Base-by-base conservation (phyloP, 2,113 vertebrate species). In the Lates calcarifer region DNA sequence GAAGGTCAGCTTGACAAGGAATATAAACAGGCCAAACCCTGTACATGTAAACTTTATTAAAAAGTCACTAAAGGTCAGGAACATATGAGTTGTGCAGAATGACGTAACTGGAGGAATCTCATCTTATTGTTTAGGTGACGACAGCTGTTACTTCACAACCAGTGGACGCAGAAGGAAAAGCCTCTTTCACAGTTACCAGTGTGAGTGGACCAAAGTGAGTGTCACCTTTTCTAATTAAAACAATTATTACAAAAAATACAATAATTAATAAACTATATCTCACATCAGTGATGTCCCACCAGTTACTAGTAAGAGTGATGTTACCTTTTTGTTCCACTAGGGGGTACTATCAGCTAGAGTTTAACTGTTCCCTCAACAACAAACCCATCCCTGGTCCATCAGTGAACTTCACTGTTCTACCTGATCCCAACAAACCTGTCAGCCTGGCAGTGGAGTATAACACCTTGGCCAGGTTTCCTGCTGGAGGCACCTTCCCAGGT, bases 401-500 rank as follows among this genome's bases (percentile, higher is more conserved):
- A 45, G 92, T 99, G 73, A 96, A 86, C 33, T 83, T 99, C 56
- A 97, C 94, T 31, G 90, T 99, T 77, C 86, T 97, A 62, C 95
- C 97, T 62, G 95, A 99, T 85, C 96, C 96, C 56, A 96, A 95
- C 77, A 97, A 96, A 84, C 97, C 98, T 3, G 83, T 95, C 63
- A 17, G 58, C 66, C 91, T 99, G 70, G 87, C 87, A 13, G 95
- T 98, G 60, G 92, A 95, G 63, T 98, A 96, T 26, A 91, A 97
- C 83, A 94, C 55, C 68, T 85, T 57, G 29, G 82, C 85, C 53
- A 82, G 43, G 71, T 96, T 97, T 86, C 81, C 70, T 81, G 98
- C 97, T 60, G 98, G 97, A 51, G 79, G 85, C 43, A 80, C 81
- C 33, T 96, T 98, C 45, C 96, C 98, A 90, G 97, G 98, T 99